Evolutionary conservation across 1,140 invertebrate genomes (phyloP), one percentile per base, ranked within the genome.

Genomic region (Diorhabda sublineata): DNA sequence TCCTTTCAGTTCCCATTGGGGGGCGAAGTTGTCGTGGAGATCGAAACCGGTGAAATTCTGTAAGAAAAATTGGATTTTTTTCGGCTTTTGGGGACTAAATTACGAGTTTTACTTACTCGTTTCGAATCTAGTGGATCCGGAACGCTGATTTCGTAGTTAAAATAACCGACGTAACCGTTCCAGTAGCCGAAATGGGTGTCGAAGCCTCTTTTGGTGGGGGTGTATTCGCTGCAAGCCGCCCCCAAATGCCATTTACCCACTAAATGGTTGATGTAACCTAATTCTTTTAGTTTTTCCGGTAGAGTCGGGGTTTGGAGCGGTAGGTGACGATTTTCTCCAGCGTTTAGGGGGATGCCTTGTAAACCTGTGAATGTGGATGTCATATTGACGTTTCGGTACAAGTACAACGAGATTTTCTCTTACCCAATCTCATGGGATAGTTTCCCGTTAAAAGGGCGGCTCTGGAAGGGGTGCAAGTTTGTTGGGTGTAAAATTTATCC

Each of bases 191-290:
- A 86, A 76, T 89, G 88, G 0, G 82, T 81, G 69, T 90, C 85
- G 74, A 89, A 91, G 2, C 89, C 89, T 26, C 87, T 81, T 64
- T 79, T 71, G 0, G 83, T 83, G 2, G 89, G 89, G 0, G 86
- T 86, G 8, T 81, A 69, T 4, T 66, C 64, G 58, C 68, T 73
- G 63, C 74, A 72, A 3, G 69, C 73, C 45, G 84, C 81, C 79
- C 86, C 86, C 65, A 94, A 83, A 76, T 96, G 94, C 94, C 94
- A 96, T 82, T 98, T 97, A n/a, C 95, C 95, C 42, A 97, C 86
- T 47, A 92, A 85, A 79, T 93, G 90, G 1, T 92, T 95, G 3
- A 82, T 81, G 80, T 97, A 98, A 0, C 93, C 94, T 0, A 87
- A 78, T 41, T 88, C 83, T 76, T 88, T 88, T 43, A 97, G 83